Conservation (phyloP, 2,113 vertebrate genomes). For the Regulus satrapa region DNA sequence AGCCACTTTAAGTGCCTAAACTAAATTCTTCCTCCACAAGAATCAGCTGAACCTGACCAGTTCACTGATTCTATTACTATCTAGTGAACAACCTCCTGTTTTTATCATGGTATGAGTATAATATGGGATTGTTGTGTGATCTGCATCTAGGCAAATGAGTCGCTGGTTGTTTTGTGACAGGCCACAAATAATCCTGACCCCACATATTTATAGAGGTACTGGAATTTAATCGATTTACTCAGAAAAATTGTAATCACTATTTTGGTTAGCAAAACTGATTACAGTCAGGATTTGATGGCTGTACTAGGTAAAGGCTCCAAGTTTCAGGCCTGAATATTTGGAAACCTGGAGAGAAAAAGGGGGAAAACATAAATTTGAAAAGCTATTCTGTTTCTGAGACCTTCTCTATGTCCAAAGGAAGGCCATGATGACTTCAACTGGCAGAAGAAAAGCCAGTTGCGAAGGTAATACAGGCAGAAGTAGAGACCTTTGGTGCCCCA, state of each 20-base stretch:
- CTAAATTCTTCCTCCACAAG: neutral
- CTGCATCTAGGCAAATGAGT: neutral
- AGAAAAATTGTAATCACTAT: neutral
- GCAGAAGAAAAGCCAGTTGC: neutral
- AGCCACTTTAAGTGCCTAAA: no score
- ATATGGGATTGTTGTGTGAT: neutral
- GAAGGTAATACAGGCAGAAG: neutral
- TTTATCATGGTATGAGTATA: neutral
- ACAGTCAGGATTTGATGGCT: neutral
- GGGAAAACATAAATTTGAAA: neutral
- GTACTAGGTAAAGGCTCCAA: neutral
- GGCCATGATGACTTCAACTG: neutral
- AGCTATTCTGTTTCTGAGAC: neutral
- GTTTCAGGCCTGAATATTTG: neutral
- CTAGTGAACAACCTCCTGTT: neutral
- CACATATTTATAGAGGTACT: neutral
- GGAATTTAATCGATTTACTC: neutral
- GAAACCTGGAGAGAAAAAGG: neutral
- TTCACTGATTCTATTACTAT: no score
- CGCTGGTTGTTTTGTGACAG: neutral
- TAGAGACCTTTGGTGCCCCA: neutral
- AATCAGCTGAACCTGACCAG: neutral
- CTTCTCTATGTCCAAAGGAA: neutral
- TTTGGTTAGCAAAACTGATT: neutral
- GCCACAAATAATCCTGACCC: neutral